These are phyloP conservation scores for Odocoileus hemionus DNA, from an alignment of 2,113 vertebrate species.

Conservation along the genomic window DNA sequence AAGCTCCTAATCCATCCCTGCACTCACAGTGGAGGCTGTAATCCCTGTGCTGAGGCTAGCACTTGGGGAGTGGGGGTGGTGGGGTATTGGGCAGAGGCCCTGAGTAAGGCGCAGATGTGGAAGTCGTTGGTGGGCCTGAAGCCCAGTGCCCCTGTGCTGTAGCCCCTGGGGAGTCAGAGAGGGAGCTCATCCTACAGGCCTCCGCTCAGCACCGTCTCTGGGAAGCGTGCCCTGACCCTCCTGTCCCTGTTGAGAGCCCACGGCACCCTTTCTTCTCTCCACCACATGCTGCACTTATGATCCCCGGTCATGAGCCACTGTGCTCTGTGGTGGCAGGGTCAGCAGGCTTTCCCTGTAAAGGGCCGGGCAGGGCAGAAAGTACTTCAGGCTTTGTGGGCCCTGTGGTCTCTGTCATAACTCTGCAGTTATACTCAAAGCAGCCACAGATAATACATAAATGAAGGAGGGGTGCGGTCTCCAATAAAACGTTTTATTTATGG, in stretches of 20 bases:
- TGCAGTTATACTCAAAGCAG: not conserved
- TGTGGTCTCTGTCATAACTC: not conserved
- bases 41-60: not conserved
- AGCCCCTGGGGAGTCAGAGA: not conserved
- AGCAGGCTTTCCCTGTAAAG: not conserved
- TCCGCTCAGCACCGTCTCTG: not conserved
- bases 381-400: not conserved
- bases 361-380: not conserved
- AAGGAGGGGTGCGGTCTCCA: not conserved
- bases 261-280: not conserved
- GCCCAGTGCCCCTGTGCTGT: not conserved
- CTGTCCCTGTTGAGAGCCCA: not conserved
- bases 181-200: not conserved
- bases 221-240: not conserved
- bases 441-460: not conserved
- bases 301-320: not conserved
- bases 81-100: not conserved
- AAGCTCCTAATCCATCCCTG: not conserved
- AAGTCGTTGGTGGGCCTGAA: not conserved
- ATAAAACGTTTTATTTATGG: conserved; percentile 14
- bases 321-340: not conserved
- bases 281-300: not conserved
- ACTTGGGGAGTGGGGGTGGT: not conserved
- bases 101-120: not conserved
- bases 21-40: not conserved